Evolutionary conservation across 2,113 vertebrate species (phyloP).

Genomic region (Nyctibius bracteatus): DNA sequence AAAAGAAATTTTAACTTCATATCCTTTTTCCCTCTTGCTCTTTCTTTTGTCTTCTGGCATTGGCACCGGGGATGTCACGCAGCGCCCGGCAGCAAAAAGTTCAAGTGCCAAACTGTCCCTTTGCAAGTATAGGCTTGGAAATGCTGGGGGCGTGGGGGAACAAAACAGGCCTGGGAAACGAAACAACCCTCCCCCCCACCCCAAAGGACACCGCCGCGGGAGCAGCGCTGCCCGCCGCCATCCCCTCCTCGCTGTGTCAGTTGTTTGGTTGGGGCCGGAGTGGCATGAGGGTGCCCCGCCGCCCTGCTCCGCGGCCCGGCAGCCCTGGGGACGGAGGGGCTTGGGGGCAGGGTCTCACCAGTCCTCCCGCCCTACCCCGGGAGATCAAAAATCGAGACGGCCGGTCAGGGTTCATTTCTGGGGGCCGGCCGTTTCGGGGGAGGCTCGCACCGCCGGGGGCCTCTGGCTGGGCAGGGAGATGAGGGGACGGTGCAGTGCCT

Average conservation of each 20-base stretch:
- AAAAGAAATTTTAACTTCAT: neutral
- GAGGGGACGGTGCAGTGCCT: conserved; percentile 80
- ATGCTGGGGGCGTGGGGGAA: conserved; percentile 51
- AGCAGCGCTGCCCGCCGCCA: conserved; percentile 77
- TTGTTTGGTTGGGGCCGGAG: conserved; percentile 69
- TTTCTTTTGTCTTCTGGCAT: conserved; percentile 61
- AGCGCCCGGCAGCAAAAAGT: conserved; percentile 56
- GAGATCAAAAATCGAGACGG: conserved; percentile 53
- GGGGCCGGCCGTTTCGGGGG: conserved; percentile 79
- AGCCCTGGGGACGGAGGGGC: conserved; percentile 43
- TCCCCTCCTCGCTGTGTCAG: conserved; percentile 82
- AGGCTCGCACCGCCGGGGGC: conserved; percentile 70
- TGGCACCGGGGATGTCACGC: conserved; percentile 56
- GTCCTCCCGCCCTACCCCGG: conserved; percentile 46
- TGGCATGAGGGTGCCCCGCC: conserved; percentile 5
- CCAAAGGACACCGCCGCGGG: conserved; percentile 79
- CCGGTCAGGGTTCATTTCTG: conserved; percentile 82
- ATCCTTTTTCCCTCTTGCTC: conserved; percentile 62
- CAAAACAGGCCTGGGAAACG: conserved; percentile 41
- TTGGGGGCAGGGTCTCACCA: conserved; percentile 21
- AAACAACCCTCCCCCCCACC: conserved; percentile 45
- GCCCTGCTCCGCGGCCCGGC: conserved; percentile 16
- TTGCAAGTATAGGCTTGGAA: conserved; percentile 59
- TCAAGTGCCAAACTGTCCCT: conserved; percentile 70
- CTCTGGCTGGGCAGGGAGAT: conserved; percentile 86